phyloP scores from a whole-genome alignment of 2,888 invertebrate species.

The Folsomia manolachei region DNA sequence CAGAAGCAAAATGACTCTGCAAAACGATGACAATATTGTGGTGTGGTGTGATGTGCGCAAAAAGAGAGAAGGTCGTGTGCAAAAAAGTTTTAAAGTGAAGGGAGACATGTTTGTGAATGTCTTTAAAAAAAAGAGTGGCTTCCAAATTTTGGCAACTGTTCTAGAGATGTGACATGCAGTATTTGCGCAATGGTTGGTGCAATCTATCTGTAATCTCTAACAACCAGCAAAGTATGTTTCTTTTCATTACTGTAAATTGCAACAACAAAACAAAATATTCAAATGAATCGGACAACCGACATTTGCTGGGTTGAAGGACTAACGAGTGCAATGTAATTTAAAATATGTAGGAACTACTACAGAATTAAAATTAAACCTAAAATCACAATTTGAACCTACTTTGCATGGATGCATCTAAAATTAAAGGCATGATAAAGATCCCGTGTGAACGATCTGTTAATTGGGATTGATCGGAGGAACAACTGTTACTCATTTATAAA shows the following conservation, averaged over 20 bases:
- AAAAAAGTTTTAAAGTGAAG: background rate
- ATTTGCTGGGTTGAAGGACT: slow-evolving; percentile 27
- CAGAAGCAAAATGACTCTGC: background rate
- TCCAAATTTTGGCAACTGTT: background rate
- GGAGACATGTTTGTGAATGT: background rate
- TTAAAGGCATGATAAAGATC: too few species aligned
- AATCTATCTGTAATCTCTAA: too few species aligned
- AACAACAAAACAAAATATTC: background rate
- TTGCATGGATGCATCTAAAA: too few species aligned
- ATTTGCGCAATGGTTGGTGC: too few species aligned
- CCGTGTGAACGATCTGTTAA: too few species aligned
- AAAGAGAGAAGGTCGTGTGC: background rate
- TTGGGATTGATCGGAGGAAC: background rate
- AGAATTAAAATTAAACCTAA: too few species aligned
- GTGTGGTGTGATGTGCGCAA: background rate
- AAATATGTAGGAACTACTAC: too few species aligned
- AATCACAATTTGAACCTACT: too few species aligned
- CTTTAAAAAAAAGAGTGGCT: background rate
- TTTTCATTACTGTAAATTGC: too few species aligned
- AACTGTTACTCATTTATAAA: background rate
- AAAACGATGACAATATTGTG: background rate
- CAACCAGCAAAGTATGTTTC: too few species aligned
- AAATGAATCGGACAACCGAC: slow-evolving; percentile 29
- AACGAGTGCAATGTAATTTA: too few species aligned
- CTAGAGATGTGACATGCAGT: too few species aligned